Evolutionary conservation across 1,140 invertebrate species (phyloP).

Genomic region (Drosophila athabasca): DNA sequence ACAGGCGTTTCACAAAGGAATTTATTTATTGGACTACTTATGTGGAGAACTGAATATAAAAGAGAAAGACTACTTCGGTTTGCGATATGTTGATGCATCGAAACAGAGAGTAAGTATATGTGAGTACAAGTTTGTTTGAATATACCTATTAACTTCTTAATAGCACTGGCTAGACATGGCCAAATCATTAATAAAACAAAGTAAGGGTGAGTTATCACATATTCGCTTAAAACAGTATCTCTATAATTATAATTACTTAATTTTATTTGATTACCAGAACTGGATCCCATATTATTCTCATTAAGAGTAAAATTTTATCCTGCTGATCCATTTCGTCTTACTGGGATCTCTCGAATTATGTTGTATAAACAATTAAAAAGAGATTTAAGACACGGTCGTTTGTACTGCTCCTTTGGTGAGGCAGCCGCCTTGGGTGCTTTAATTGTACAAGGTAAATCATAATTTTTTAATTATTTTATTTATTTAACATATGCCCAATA

Average conservation of each 20-base stretch:
- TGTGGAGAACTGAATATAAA: slow-evolving; percentile 96
- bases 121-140: neutral
- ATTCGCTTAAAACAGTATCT: neutral
- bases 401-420: slow-evolving; percentile 95
- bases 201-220: slow-evolving; percentile 90
- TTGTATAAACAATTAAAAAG: slow-evolving; percentile 95
- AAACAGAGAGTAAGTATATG: slow-evolving; percentile 93
- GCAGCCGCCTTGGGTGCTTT: slow-evolving; percentile 95
- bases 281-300: slow-evolving; percentile 94
- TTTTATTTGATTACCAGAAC: slow-evolving; percentile 85
- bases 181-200: slow-evolving; percentile 96
- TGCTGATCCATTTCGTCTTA: slow-evolving; percentile 90
- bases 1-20: slow-evolving; percentile 96
- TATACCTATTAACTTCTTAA: slow-evolving; percentile 57
- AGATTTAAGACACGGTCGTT: slow-evolving; percentile 96
- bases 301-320: slow-evolving; percentile 98
- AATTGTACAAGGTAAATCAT: slow-evolving; percentile 93
- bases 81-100: slow-evolving; percentile 95
- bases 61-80: slow-evolving; percentile 98
- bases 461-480: neutral
- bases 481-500: too few relatives aligned
- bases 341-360: slow-evolving; percentile 80
- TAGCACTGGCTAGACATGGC: slow-evolving; percentile 98
- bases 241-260: neutral
- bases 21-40: slow-evolving; percentile 95